These are phyloP conservation scores for Stenopsyche tienmushanensis DNA, from an alignment of 1,140 invertebrate species.

Conservation along the genomic window DNA sequence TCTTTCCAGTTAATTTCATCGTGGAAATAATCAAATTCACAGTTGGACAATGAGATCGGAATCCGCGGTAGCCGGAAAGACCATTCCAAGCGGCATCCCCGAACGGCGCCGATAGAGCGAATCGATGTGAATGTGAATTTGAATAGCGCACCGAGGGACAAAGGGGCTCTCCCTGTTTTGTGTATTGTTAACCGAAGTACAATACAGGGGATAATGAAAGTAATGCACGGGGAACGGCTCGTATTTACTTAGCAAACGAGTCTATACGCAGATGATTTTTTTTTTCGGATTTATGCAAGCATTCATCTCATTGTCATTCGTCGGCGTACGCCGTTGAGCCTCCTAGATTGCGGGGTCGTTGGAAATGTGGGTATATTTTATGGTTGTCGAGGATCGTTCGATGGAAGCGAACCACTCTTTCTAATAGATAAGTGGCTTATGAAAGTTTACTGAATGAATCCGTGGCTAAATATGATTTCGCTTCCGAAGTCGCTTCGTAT, in stretches of 20 bases:
- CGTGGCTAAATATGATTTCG: too few species aligned
- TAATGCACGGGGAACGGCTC: neutral
- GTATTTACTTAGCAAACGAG: neutral
- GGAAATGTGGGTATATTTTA: too few species aligned
- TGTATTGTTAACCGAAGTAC: neutral
- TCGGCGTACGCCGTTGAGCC: neutral
- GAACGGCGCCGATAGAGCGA: neutral
- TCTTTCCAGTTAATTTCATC: constrained; percentile 31
- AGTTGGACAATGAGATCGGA: constrained; percentile 1
- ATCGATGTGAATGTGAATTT: neutral
- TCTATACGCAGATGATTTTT: too few species aligned
- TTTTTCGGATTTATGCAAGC: neutral
- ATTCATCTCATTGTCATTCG: neutral
- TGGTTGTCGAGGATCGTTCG: too few species aligned
- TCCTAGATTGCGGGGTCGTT: too few species aligned
- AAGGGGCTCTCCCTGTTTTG: neutral
- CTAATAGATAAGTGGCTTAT: too few species aligned
- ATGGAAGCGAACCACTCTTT: too few species aligned
- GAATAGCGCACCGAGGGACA: neutral
- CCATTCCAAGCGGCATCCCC: too few species aligned
- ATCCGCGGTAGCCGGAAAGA: too few species aligned
- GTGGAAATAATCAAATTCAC: constrained; percentile 24
- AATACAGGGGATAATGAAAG: neutral
- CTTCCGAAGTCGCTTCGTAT: too few species aligned
- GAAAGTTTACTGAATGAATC: too few species aligned